Percentiles rank a stretch among this genome's conserved stretches.
Conservation (phyloP, 2,888 invertebrate species). For the Steinernema carpocapsae region DNA sequence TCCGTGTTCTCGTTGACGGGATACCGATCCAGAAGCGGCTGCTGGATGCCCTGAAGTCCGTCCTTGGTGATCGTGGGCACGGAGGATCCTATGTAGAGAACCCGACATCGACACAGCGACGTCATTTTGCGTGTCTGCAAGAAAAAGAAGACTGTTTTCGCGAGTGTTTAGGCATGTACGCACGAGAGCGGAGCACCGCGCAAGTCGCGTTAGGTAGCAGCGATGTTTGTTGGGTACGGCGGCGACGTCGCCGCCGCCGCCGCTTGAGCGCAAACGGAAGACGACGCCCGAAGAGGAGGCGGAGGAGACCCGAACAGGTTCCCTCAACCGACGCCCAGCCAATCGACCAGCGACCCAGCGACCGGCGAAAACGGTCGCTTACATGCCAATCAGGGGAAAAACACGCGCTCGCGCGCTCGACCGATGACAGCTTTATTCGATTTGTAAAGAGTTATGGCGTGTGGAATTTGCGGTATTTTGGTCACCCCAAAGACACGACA, state of each 20-base stretch:
- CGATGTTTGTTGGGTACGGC: too few species aligned
- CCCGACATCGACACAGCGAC: slow-evolving; percentile 88
- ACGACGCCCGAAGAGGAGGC: too few species aligned
- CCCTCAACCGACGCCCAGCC: too few species aligned
- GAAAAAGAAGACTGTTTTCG: slow-evolving; percentile 5
- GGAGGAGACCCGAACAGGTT: slow-evolving; percentile 15
- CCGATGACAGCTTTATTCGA: slow-evolving; percentile 30
- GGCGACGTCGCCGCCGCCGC: too few species aligned
- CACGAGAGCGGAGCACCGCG: background rate
- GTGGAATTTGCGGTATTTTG: slow-evolving; percentile 14
- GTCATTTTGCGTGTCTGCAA: slow-evolving; percentile 72
- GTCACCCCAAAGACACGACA: too few species aligned
- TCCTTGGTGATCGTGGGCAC: slow-evolving; percentile 97
- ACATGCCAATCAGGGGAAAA: slow-evolving; percentile 28
- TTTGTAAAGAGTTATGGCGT: slow-evolving; percentile 16
- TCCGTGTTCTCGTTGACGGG: slow-evolving; percentile 89
- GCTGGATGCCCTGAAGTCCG: slow-evolving; percentile 85
- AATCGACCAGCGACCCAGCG: too few species aligned
- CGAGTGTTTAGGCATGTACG: slow-evolving; percentile 21
- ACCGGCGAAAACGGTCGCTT: too few species aligned
- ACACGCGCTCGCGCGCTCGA: background rate
- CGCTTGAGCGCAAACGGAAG: too few species aligned
- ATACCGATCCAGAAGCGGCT: slow-evolving; percentile 91
- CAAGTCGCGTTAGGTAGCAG: too few species aligned
- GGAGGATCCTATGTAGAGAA: slow-evolving; percentile 91